Evolutionary conservation across 2,797 vertebrate species (phyloP).

Genomic region (Bucorvus abyssinicus): DNA sequence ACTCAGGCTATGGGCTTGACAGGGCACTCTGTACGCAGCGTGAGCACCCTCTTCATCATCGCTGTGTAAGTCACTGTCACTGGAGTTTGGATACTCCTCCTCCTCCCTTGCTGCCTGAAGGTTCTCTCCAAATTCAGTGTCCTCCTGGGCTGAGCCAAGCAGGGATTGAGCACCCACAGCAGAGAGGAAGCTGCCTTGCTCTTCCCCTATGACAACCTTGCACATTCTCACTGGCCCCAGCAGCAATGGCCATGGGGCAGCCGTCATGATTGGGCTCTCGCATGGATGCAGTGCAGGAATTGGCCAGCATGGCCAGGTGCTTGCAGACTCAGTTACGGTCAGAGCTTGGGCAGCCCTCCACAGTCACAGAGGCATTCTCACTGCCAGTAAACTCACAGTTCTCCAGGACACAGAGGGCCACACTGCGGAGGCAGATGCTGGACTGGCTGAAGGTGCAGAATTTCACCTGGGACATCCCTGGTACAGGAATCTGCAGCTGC

Average conservation of each 20-base stretch:
- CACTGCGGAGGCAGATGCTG: constrained; percentile 83
- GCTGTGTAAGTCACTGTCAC: constrained; percentile 77
- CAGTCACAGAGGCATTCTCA: constrained; percentile 86
- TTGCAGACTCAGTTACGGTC: constrained; percentile 93
- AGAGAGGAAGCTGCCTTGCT: constrained; percentile 63
- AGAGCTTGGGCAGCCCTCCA: constrained; percentile 86
- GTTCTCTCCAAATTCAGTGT: constrained; percentile 51
- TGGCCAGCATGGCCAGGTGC: constrained; percentile 82
- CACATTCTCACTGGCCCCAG: constrained; percentile 66
- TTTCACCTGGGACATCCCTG: constrained; percentile 89
- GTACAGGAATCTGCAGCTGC: constrained; percentile 87
- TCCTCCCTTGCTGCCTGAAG: constrained; percentile 53
- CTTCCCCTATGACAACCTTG: constrained; percentile 68
- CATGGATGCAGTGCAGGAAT: constrained; percentile 68
- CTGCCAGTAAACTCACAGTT: constrained; percentile 91
- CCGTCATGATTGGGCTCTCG: neutral
- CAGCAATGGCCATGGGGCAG: neutral
- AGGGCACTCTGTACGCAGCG: constrained; percentile 75
- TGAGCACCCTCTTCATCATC: constrained; percentile 77
- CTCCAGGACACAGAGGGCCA: constrained; percentile 86
- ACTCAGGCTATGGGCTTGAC: constrained; percentile 80
- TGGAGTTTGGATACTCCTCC: constrained; percentile 78
- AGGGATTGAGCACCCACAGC: constrained; percentile 71
- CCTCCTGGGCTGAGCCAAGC: constrained; percentile 44
- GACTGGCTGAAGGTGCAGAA: constrained; percentile 92